Conservation (phyloP, 2,797 vertebrate genomes). For the Melanotaenia boesemani region DNA sequence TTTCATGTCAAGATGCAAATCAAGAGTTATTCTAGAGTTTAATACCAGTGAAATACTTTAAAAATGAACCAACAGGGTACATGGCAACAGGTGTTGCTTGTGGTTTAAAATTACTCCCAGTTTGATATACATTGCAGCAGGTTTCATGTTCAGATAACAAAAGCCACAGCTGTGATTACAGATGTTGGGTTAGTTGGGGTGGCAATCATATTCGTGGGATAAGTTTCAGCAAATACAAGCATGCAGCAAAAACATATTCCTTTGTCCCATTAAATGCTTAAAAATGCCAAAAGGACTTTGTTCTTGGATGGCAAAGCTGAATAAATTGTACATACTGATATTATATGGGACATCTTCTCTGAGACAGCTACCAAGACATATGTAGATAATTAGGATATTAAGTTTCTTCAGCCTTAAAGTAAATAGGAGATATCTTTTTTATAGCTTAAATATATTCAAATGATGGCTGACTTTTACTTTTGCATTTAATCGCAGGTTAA, state of each 20-base stretch:
- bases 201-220: conserved; percentile 60
- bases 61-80: conserved; percentile 21
- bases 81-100: conserved; percentile 51
- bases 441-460: too few relatives aligned
- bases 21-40: conserved; percentile 8
- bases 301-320: conserved; percentile 2
- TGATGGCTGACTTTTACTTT: too few relatives aligned
- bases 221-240: conserved; percentile 30
- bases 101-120: conserved; percentile 13
- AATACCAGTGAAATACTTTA: conserved; percentile 8
- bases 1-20: conserved; percentile 34
- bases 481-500: too few relatives aligned
- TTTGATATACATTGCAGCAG: conserved; percentile 36
- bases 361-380: too few relatives aligned
- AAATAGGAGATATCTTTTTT: too few relatives aligned
- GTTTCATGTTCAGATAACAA: conserved; percentile 68
- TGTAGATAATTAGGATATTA: too few relatives aligned
- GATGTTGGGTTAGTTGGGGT: conserved; percentile 47
- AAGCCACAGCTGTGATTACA: conserved; percentile 63
- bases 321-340: background rate
- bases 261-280: conserved; percentile 31
- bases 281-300: conserved; percentile 10
- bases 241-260: conserved; percentile 37
- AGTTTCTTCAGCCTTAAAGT: too few relatives aligned
- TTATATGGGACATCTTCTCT: too few relatives aligned